Base-by-base conservation (phyloP, 1,140 invertebrate species). In the Drosophila sulfurigaster region DNA sequence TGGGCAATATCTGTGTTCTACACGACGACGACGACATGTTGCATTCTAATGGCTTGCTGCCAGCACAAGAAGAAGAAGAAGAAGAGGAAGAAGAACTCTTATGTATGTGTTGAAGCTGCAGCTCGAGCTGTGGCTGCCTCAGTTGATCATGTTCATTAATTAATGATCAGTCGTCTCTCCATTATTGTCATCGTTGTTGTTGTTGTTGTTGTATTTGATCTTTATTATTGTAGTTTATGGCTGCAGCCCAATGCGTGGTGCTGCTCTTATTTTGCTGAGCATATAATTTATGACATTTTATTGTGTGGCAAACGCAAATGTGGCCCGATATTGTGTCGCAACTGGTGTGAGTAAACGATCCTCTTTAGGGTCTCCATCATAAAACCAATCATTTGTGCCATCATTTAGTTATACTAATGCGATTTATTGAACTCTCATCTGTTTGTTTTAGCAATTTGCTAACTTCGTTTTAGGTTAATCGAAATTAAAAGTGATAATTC, bases 141-240 rank as follows among this genome's bases (percentile, higher is more conserved):
- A 51, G 77, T 73, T 88, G 85, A 89, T 88, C 85, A 85, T 88
- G 81, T 89, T 78, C 85, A 89, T 88, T 88, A 89, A 88, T 88
- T 88, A 88, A 88, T 89, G 83, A 88, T 88, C 81, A 81, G 85
- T 85, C 70, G 80, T 56, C 70, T 79, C 70, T 48, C 48, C 56
- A 57, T 62, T 57, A 6, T 48, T 16, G 13, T 38, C 8, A 2
- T 51, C 28, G 4, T 25, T 51, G 3, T 7, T 51, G n/a, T 54
- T 65, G 59, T 43, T 67, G 80, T 66, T 79, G 65, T 75, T 81
- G 75, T 64, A 70, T 81, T 79, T 73, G 70, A 75, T 72, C 74
- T 88, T 88, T 88, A 81, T 88, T 83, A 76, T 88, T 71, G 75
- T 78, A 75, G 82, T 87, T 87, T 88, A 88, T 83, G 85, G 75